Percentiles rank a stretch among this genome's conserved stretches.
Evolutionary conservation across 2,113 vertebrate species (phyloP).

Genomic region (Epinephelus lanceolatus): DNA sequence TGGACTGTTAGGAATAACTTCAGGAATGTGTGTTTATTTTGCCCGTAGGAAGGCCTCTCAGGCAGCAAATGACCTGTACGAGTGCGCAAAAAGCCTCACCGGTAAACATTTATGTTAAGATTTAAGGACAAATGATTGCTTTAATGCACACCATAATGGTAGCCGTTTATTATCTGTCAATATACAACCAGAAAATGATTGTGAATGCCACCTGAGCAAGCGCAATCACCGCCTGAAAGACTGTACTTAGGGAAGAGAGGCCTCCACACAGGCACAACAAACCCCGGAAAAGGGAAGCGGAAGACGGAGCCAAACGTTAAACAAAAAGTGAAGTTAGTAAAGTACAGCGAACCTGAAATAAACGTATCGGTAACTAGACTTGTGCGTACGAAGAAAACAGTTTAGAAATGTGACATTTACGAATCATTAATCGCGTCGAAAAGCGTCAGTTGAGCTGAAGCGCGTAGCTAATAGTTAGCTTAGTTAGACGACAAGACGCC

Average conservation of each 20-base stretch:
- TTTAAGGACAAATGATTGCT: rapidly evolving
- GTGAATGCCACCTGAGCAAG: rapidly evolving
- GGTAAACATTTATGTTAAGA: background rate
- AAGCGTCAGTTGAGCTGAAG: background rate
- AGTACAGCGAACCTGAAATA: background rate
- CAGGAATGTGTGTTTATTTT: rapidly evolving
- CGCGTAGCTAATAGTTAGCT: background rate
- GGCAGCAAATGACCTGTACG: rapidly evolving
- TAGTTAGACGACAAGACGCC: slow-evolving; percentile 1
- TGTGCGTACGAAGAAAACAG: rapidly evolving
- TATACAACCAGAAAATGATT: rapidly evolving
- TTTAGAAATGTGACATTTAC: background rate
- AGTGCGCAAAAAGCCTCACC: rapidly evolving
- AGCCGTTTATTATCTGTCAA: background rate
- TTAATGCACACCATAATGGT: rapidly evolving
- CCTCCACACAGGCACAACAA: rapidly evolving
- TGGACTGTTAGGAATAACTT: background rate
- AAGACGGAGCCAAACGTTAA: slow-evolving; percentile 29
- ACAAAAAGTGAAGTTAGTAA: slow-evolving; percentile 33
- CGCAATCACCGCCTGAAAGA: slow-evolving; percentile 27
- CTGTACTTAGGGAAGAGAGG: rapidly evolving
- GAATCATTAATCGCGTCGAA: background rate
- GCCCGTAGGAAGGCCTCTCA: rapidly evolving
- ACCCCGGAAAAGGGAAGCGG: slow-evolving; percentile 80
- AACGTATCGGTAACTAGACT: background rate